phyloP scores from a whole-genome alignment of 2,797 vertebrate genomes.

The Gymnoscopelus microlampas region DNA sequence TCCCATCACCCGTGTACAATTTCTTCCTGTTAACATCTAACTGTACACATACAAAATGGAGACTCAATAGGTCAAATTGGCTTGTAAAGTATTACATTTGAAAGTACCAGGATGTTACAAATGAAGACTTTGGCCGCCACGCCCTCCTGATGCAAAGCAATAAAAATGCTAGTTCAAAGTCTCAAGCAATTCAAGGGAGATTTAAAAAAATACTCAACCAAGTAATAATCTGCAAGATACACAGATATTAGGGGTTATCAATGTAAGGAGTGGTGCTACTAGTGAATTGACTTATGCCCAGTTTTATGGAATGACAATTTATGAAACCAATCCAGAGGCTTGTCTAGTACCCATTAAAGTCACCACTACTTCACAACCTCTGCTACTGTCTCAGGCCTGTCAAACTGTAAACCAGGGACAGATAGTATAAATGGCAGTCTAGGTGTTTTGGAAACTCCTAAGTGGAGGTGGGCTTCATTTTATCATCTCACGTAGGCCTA shows the following conservation, averaged over 20 bases:
- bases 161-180: conserved; percentile 58
- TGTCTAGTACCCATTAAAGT: conserved; percentile 3
- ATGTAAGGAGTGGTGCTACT: not conserved
- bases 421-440: not conserved
- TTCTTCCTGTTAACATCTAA: conserved; percentile 7
- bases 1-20: conserved; percentile 1
- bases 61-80: conserved; percentile 25
- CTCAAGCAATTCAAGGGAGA: conserved; percentile 16
- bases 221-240: not conserved
- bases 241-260: conserved; percentile 3
- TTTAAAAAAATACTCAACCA: conserved; percentile 6
- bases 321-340: not conserved
- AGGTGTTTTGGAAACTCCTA: conserved; percentile 10
- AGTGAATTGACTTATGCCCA: not conserved
- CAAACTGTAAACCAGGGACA: conserved; percentile 7
- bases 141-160: conserved; percentile 44
- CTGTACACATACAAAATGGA: conserved; percentile 37
- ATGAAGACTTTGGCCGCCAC: conserved; percentile 66
- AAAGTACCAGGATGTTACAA: conserved; percentile 46
- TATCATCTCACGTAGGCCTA: conserved; percentile 13
- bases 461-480: conserved; percentile 15
- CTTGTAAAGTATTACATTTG: conserved; percentile 5
- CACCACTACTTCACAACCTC: not conserved
- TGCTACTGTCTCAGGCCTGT: not conserved
- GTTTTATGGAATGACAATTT: not conserved